A percentile compares a stretch with the other conserved stretches of the same genome.
phyloP scores from a whole-genome alignment of 1,140 invertebrate genomes.

The Dryas iulia region DNA sequence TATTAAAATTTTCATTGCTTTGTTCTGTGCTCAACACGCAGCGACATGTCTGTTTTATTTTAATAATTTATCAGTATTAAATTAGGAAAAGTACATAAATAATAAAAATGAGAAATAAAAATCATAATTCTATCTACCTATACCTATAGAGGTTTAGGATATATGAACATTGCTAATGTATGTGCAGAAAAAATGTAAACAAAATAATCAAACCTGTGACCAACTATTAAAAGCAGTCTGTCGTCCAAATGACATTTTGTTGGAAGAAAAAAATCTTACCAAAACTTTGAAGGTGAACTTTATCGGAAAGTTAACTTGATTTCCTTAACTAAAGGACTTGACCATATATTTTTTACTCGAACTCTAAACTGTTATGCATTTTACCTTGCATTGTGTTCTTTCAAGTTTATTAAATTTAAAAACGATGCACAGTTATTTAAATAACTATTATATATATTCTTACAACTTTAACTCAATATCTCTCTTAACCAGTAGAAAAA shows the following conservation, averaged over 20 bases:
- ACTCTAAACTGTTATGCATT: background rate
- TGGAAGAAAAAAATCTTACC: background rate
- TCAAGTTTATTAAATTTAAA: background rate
- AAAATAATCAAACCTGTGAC: background rate
- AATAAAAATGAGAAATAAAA: too few species aligned
- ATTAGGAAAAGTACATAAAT: too few species aligned
- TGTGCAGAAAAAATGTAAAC: too few species aligned
- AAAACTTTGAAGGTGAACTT: background rate
- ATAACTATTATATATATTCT: background rate
- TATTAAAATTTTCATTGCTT: too few species aligned
- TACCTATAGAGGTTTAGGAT: too few species aligned
- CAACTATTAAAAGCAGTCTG: background rate
- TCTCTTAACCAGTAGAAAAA: background rate
- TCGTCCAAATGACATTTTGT: background rate
- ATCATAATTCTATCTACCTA: too few species aligned
- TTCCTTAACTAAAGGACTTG: slow-evolving; percentile 14
- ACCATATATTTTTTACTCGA: slow-evolving; percentile 8
- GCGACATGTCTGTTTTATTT: too few species aligned
- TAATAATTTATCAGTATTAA: too few species aligned
- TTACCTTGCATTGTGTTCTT: too few species aligned
- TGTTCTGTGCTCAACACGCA: too few species aligned
- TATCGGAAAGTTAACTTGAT: slow-evolving; percentile 8
- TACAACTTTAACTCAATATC: background rate
- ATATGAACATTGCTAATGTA: too few species aligned
- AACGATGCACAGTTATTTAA: background rate